A percentile compares a stretch with the other conserved stretches of the same genome.
Evolutionary conservation across 2,797 vertebrate genomes (phyloP).

Genomic region (Apogon hyalosoma): DNA sequence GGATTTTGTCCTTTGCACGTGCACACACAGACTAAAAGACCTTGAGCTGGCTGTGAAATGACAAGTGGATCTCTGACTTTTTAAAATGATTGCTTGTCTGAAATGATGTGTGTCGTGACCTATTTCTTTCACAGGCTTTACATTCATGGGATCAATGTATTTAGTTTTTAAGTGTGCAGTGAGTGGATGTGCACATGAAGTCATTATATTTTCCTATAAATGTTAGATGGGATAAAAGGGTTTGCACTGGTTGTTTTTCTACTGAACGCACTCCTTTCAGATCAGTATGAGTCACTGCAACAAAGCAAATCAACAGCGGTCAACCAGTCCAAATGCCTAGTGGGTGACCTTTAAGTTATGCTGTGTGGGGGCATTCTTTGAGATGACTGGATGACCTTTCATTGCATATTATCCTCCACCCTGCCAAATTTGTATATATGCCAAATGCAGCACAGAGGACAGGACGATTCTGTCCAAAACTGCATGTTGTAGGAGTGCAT

Average conservation of each 20-base stretch:
- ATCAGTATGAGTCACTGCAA: background rate
- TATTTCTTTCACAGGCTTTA: background rate
- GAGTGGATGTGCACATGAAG: background rate
- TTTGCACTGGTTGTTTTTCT: background rate
- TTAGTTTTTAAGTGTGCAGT: background rate
- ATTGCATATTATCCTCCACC: constrained; percentile 23
- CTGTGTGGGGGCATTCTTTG: constrained; percentile 21
- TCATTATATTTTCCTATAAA: background rate
- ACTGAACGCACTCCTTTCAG: background rate
- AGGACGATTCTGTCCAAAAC: constrained; percentile 23
- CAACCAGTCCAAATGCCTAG: constrained; percentile 6
- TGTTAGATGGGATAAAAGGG: background rate
- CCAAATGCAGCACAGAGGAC: constrained; percentile 14
- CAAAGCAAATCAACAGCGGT: background rate
- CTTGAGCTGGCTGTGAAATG: constrained; percentile 50
- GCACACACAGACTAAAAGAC: constrained; percentile 40
- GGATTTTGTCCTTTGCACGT: constrained; percentile 18
- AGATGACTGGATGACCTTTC: constrained; percentile 49
- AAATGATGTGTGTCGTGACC: background rate
- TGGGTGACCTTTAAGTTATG: constrained; percentile 46
- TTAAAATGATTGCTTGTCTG: constrained; percentile 24
- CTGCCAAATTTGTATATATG: background rate
- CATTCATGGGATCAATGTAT: background rate
- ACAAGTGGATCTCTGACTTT: constrained; percentile 44
- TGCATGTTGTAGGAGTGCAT: constrained; percentile 21